A percentile compares a stretch with the other conserved stretches of the same genome.
These are phyloP conservation scores for Apocrypta bakeri DNA, from an alignment of 1,140 invertebrate species.

Conservation along the genomic window DNA sequence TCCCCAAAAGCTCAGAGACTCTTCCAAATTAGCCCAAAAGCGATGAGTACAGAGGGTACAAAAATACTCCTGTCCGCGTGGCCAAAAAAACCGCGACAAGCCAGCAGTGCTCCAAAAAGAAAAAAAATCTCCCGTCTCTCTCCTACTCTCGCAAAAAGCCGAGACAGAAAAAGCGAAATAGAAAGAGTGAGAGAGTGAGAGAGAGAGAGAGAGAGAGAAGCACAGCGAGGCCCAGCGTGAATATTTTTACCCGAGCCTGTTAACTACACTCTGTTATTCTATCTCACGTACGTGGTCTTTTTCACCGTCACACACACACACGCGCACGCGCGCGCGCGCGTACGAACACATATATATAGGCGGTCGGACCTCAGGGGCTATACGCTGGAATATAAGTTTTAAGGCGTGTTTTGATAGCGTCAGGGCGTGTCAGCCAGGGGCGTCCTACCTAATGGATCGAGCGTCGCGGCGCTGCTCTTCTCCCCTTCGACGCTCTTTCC, in stretches of 20 bases:
- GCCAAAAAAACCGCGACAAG: background rate
- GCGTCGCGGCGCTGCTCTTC: constrained; percentile 60
- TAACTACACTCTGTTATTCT: constrained; percentile 70
- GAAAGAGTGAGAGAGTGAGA: too few relatives aligned
- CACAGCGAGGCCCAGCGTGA: constrained; percentile 53
- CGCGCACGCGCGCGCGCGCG: background rate
- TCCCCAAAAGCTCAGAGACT: background rate
- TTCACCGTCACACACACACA: constrained; percentile 52
- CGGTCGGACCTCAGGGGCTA: constrained; percentile 24
- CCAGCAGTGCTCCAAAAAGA: background rate
- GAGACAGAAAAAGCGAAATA: background rate
- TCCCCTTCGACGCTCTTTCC: constrained; percentile 11
- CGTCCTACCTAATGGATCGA: constrained; percentile 70
- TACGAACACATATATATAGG: background rate
- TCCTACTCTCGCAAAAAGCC: background rate
- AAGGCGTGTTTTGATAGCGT: constrained; percentile 71
- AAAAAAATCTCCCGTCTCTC: background rate
- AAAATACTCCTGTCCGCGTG: background rate
- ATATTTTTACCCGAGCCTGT: constrained; percentile 69
- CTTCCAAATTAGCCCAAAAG: background rate
- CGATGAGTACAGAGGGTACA: background rate
- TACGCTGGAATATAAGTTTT: constrained; percentile 69
- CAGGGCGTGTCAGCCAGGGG: constrained; percentile 67
- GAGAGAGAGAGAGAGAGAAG: constrained; percentile 6
- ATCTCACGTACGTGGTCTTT: constrained; percentile 65